Conservation (phyloP, 2,888 invertebrate species). For the Bombylius discolor region DNA sequence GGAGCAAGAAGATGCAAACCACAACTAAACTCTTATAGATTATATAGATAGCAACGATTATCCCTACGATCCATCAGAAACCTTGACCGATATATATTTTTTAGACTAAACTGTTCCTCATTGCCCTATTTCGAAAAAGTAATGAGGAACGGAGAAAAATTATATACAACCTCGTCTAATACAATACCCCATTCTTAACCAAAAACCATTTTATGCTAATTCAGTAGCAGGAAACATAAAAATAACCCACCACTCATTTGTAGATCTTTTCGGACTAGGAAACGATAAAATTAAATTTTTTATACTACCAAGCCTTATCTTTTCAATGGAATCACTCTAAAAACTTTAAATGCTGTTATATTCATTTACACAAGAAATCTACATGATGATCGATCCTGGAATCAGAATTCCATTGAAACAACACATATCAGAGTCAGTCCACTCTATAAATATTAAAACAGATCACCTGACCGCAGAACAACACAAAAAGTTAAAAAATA, state of each 20-base stretch:
- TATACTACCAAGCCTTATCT: slow-evolving; percentile 4
- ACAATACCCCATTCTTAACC: too few relatives aligned
- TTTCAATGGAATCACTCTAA: slow-evolving; percentile 5
- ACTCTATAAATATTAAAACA: too few relatives aligned
- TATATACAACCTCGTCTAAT: slow-evolving; percentile 12
- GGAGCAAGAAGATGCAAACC: neutral
- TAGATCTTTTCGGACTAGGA: slow-evolving; percentile 4
- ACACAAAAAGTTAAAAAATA: too few relatives aligned
- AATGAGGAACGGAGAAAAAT: slow-evolving; percentile 13
- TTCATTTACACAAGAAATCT: slow-evolving; percentile 5
- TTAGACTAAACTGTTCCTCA: slow-evolving; percentile 15
- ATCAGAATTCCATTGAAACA: too few relatives aligned
- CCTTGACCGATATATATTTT: slow-evolving; percentile 11
- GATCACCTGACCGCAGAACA: too few relatives aligned
- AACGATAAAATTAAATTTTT: slow-evolving; percentile 9
- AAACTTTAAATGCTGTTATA: slow-evolving; percentile 4
- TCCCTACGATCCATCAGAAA: neutral
- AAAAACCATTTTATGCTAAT: slow-evolving; percentile 11
- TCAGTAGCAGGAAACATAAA: slow-evolving; percentile 10
- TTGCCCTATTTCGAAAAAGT: slow-evolving; percentile 13
- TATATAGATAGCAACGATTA: neutral
- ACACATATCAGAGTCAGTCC: too few relatives aligned
- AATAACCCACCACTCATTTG: slow-evolving; percentile 9
- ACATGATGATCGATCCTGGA: slow-evolving; percentile 3
- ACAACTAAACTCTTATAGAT: neutral